A percentile compares a stretch with the other conserved stretches of the same genome.
Evolutionary conservation across 2,113 vertebrate genomes (phyloP).

Genomic region (Trachemys scripta): DNA sequence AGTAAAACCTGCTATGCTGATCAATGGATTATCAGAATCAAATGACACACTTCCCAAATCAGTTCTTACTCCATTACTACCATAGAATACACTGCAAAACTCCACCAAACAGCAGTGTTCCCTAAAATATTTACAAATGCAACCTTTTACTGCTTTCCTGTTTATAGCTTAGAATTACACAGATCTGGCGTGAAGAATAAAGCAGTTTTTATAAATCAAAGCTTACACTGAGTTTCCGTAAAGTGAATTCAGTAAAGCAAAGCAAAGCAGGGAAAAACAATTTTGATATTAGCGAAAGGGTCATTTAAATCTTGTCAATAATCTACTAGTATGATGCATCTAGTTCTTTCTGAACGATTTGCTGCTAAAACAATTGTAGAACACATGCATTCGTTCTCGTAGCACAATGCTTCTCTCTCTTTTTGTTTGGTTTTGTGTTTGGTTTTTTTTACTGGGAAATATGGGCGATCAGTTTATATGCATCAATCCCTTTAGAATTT

Average conservation of each 20-base stretch:
- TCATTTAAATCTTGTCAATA: background rate
- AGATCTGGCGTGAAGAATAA: slow-evolving; percentile 45
- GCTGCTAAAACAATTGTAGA: background rate
- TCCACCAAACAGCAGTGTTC: slow-evolving; percentile 21
- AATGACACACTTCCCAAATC: slow-evolving; percentile 59
- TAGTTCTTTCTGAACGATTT: background rate
- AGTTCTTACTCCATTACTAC: slow-evolving; percentile 24
- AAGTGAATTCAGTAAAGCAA: background rate
- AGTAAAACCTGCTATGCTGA: slow-evolving; percentile 55
- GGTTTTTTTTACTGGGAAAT: background rate
- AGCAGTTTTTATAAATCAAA: slow-evolving; percentile 15
- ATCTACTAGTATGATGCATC: background rate
- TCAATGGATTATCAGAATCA: slow-evolving; percentile 65
- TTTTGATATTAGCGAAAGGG: background rate
- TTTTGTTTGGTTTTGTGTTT: background rate
- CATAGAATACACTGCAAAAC: slow-evolving; percentile 17
- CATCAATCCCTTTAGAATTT: background rate
- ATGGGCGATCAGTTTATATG: background rate
- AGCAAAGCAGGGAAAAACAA: background rate
- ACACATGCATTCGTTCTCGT: background rate
- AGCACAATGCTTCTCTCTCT: background rate
- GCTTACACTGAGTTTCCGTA: background rate
- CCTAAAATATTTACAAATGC: slow-evolving; percentile 55
- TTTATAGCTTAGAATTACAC: slow-evolving; percentile 72
- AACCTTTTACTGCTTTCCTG: slow-evolving; percentile 67